phyloP scores from a whole-genome alignment of 2,113 vertebrate genomes.

The Pelmatolapia mariae region DNA sequence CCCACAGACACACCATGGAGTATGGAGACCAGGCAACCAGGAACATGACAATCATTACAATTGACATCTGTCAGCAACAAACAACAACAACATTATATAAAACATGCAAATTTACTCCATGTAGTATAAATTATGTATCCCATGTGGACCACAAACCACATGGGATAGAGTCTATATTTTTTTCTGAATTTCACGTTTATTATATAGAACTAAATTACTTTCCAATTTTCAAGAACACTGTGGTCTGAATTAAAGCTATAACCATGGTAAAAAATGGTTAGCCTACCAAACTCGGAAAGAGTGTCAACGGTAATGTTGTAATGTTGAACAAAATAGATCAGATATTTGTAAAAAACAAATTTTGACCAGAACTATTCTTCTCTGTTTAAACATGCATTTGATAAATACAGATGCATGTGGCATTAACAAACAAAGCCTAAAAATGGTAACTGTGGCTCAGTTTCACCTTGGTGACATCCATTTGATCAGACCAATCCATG shows the following conservation, averaged over 20 bases:
- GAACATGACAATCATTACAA: conserved; percentile 96
- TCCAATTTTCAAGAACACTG: not conserved
- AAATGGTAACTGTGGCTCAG: not conserved
- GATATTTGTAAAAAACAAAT: not conserved
- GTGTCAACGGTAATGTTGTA: not conserved
- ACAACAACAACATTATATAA: not conserved
- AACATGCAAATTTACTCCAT: not conserved
- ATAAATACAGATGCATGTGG: not conserved
- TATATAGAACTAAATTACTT: not conserved
- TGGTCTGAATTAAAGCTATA: not conserved
- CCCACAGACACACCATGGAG: conserved; percentile 93
- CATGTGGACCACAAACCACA: not conserved
- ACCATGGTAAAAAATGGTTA: not conserved
- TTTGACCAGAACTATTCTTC: not conserved
- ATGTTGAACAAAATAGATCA: not conserved
- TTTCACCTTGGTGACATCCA: conserved; percentile 90
- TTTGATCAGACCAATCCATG: conserved; percentile 91
- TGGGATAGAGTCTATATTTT: not conserved
- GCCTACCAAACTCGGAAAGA: not conserved
- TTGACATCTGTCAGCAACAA: conserved; percentile 82
- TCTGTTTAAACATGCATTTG: not conserved
- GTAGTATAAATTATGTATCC: not conserved
- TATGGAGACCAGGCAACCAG: conserved; percentile 96
- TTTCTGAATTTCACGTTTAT: not conserved
- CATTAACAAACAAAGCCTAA: not conserved